Conservation (phyloP, 1,140 invertebrate species). For the Nylanderia fulva region DNA sequence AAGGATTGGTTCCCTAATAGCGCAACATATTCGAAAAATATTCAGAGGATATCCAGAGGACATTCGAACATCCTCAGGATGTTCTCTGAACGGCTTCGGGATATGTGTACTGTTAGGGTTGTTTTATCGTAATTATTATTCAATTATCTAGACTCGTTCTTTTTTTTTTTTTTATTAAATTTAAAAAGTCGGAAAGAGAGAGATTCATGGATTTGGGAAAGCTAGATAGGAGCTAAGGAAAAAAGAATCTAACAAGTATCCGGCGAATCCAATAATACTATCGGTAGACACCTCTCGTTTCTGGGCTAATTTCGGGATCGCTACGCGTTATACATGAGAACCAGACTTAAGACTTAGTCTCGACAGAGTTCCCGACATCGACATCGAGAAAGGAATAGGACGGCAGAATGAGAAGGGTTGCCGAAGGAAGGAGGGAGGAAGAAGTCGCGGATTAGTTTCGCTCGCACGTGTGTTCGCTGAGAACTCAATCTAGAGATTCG, state of each 20-base stretch:
- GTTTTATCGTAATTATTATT: not conserved
- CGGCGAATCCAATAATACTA: slow-evolving; percentile 47
- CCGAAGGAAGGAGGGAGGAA: slow-evolving; percentile 15
- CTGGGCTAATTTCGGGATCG: slow-evolving; percentile 53
- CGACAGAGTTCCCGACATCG: slow-evolving; percentile 70
- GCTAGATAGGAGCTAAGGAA: too few species aligned
- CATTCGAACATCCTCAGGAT: too few species aligned
- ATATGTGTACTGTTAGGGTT: too few species aligned
- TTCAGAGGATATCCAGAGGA: too few species aligned
- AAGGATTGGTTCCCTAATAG: too few species aligned
- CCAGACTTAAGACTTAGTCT: slow-evolving; percentile 69
- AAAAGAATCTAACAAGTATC: slow-evolving; percentile 34
- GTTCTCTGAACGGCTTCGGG: too few species aligned
- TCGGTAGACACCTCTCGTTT: slow-evolving; percentile 43
- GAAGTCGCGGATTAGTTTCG: slow-evolving; percentile 75
- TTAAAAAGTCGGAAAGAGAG: not conserved
- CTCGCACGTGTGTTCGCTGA: slow-evolving; percentile 75
- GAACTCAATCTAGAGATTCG: slow-evolving; percentile 81
- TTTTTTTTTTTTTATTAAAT: not conserved
- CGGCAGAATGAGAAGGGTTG: slow-evolving; percentile 41
- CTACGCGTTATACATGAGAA: slow-evolving; percentile 72
- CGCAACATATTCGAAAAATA: too few species aligned
- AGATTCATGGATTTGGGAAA: not conserved
- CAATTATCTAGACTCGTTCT: not conserved
- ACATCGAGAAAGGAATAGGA: slow-evolving; percentile 47